Conservation (phyloP, 2,888 invertebrate genomes). For the Xestia ashworthii region DNA sequence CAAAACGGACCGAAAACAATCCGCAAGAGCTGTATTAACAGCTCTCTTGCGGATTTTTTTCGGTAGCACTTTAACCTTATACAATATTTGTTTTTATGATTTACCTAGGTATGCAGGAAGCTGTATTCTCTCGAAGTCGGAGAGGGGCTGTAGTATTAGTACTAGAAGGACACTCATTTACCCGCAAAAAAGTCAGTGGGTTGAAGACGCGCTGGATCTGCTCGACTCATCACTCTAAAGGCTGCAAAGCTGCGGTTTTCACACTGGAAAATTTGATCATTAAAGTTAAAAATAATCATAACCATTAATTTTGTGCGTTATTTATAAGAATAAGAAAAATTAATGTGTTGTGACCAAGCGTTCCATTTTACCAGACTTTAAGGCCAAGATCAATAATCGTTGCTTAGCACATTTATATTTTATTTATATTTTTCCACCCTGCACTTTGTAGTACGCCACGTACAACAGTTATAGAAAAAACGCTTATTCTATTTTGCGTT, state of each 20-base stretch:
- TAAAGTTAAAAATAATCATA: not conserved
- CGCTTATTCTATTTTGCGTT: too few relatives aligned
- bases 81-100: not conserved
- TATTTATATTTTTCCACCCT: too few relatives aligned
- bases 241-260: slow-evolving; percentile 33
- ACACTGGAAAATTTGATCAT: slow-evolving; percentile 5
- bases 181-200: not conserved
- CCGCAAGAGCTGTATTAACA: too few relatives aligned
- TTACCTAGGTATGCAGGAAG: slow-evolving; percentile 7
- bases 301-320: not conserved
- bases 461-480: too few relatives aligned
- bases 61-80: not conserved
- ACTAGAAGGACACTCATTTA: slow-evolving; percentile 5
- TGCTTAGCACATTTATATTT: too few relatives aligned
- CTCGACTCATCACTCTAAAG: slow-evolving; percentile 29
- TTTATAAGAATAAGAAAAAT: not conserved
- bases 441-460: too few relatives aligned
- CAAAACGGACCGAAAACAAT: too few relatives aligned
- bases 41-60: too few relatives aligned
- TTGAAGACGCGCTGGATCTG: slow-evolving; percentile 33
- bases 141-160: slow-evolving; percentile 11
- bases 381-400: too few relatives aligned
- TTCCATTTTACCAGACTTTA: not conserved
- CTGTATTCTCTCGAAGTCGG: slow-evolving; percentile 20
- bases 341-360: not conserved